Evolutionary conservation across 2,113 vertebrate species (phyloP).

Genomic region (Meriones unguiculatus): DNA sequence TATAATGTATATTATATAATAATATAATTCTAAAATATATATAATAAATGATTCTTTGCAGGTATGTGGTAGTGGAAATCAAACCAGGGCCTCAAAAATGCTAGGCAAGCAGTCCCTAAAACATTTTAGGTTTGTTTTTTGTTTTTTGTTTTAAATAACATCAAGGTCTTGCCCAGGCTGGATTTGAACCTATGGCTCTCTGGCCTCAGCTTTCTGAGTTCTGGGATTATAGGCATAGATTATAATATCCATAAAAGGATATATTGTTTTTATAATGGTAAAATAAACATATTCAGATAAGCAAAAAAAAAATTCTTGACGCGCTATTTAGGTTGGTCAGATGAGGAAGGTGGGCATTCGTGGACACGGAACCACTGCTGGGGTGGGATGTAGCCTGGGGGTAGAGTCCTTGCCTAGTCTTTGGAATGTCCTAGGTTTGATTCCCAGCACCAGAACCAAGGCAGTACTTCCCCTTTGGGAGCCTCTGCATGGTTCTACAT

Average conservation of each 20-base stretch:
- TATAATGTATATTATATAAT: too few species aligned
- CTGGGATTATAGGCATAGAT: background rate
- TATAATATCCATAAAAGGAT: background rate
- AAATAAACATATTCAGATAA: constrained; percentile 25
- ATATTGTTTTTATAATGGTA: constrained; percentile 34
- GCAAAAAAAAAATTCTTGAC: background rate
- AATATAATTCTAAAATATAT: background rate
- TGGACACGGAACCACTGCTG: background rate
- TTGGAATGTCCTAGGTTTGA: background rate
- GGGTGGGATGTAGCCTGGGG: background rate
- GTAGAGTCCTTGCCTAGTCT: background rate
- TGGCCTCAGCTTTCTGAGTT: background rate
- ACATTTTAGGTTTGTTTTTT: background rate
- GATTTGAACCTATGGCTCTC: background rate
- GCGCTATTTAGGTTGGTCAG: background rate
- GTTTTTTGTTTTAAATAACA: background rate
- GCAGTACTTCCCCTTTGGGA: background rate
- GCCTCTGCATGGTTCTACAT: background rate
- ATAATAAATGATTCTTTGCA: background rate
- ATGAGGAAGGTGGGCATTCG: background rate
- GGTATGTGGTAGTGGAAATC: background rate
- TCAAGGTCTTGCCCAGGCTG: background rate
- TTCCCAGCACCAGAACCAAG: background rate
- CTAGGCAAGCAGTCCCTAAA: background rate
- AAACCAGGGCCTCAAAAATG: background rate